Conservation (phyloP, 2,797 vertebrate species). For the Salmo trutta region DNA sequence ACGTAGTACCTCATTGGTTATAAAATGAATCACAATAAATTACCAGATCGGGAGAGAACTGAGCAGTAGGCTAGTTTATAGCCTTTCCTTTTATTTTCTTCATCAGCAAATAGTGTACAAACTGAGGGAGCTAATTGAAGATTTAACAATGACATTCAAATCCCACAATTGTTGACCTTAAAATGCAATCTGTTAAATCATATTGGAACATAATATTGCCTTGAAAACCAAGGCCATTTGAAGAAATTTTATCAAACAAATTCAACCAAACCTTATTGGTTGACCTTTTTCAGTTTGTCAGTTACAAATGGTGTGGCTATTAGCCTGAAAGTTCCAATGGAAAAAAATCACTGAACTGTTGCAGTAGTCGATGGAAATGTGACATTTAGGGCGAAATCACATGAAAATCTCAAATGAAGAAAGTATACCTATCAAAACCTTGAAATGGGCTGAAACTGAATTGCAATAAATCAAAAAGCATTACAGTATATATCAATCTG, state of each 20-base stretch:
- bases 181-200: background rate
- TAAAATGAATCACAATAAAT: background rate
- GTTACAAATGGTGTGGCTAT: slow-evolving; percentile 17
- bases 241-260: background rate
- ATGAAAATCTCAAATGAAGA: background rate
- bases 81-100: background rate
- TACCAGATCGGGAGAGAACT: background rate
- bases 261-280: slow-evolving; percentile 10
- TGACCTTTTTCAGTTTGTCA: slow-evolving; percentile 27
- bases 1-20: background rate
- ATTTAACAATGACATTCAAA: background rate
- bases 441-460: background rate
- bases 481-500: no score
- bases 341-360: background rate
- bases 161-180: background rate
- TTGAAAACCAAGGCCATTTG: background rate
- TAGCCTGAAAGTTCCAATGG: background rate
- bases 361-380: slow-evolving; percentile 14
- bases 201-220: background rate
- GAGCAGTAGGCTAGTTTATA: background rate
- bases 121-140: slow-evolving; percentile 4
- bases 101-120: background rate
- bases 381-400: slow-evolving; percentile 12
- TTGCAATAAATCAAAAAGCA: no score
- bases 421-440: background rate